Conservation (phyloP, 2,113 vertebrate genomes). For the Ceratotherium simum region DNA sequence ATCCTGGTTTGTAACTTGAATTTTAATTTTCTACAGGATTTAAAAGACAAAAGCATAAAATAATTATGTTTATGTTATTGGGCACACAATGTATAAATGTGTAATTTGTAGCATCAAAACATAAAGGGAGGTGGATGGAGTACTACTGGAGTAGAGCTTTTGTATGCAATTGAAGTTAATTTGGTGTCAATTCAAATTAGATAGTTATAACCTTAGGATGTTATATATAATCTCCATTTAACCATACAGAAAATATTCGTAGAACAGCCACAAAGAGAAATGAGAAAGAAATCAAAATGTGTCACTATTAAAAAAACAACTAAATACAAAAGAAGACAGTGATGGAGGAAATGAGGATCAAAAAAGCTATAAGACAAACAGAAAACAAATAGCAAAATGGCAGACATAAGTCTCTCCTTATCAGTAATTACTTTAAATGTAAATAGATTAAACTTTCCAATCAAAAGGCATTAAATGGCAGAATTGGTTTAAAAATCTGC, state of each 20-base stretch:
- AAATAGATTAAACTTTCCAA: background rate
- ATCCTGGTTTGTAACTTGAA: background rate
- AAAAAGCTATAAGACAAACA: background rate
- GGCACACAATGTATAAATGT: background rate
- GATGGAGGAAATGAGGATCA: background rate
- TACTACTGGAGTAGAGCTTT: background rate
- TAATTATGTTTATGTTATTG: background rate
- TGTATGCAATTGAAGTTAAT: no score
- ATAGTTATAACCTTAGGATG: background rate
- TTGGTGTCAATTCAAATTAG: background rate
- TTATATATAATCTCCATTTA: background rate
- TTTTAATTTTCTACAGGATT: background rate
- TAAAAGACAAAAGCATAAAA: background rate
- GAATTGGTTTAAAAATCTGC: background rate
- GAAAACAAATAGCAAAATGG: background rate
- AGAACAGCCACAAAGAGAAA: background rate
- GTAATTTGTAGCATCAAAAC: background rate
- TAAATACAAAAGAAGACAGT: background rate
- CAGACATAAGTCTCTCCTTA: background rate
- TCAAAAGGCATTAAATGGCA: background rate
- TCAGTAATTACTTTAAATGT: background rate
- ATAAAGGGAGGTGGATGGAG: background rate
- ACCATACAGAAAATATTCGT: background rate
- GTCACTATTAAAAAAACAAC: background rate
- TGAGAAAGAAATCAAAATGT: background rate